Evolutionary conservation across 2,888 invertebrate genomes (phyloP), one percentile per base, ranked within the genome.

Genomic region (Troides aeacus): DNA sequence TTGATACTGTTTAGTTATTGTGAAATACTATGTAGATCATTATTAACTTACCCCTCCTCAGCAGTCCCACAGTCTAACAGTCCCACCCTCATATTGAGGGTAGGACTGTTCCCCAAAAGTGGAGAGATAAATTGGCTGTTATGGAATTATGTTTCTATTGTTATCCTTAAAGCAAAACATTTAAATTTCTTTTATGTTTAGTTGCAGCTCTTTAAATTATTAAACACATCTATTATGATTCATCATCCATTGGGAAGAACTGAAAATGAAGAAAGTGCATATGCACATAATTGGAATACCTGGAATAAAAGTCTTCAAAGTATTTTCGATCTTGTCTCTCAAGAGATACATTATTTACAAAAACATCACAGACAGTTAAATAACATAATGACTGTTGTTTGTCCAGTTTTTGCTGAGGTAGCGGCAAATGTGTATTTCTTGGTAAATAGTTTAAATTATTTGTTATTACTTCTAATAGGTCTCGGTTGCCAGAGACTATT

Each of bases 371-470:
- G 85, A 72, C 82, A 81, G 69, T 83, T 73, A 68, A 85, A 87
- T 46, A 79, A 74, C 69, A 61, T 72, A 24, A 59, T 74, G 7
- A 79, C 80, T 67, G 74, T 81, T 67, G 74, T 81, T n/a, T 81
- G 78, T 73, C 72, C 76, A 56, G 74, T 83, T 74, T 91, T 87
- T 71, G 81, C 75, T 73, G 72, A 76, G 59, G 81, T 92, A 50
- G 84, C 90, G 21, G 89, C 92, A 46, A 79, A 84, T 50, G 83
- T 87, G 3, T 86, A 84, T 78, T 89, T 84, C 77, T 90, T 90
- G 87, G 92, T 92, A 79, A 61, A 39, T 57, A 65, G 2, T 30
- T 50, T 30, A 30, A 30, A 30, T 18, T n/a, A n/a, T 21, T 56
- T 74, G 8, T 56, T 53, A 23, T 23, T 24, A 50, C 24, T n/a